Evolutionary conservation across 2,113 vertebrate genomes (phyloP).

Genomic region (Gavialis gangeticus): DNA sequence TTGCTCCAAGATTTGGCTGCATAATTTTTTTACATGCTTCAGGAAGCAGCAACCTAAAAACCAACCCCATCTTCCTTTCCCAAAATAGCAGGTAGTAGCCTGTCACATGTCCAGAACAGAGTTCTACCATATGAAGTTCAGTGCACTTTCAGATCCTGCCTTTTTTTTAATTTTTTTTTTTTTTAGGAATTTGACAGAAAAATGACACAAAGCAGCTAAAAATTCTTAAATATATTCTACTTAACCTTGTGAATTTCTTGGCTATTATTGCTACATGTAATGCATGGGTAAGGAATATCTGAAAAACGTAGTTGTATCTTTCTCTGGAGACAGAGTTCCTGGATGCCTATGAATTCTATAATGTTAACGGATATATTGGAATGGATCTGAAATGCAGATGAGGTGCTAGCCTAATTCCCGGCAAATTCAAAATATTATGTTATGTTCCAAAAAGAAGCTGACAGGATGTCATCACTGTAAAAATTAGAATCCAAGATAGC

Average conservation of each 20-base stretch:
- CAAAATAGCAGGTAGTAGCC: not conserved
- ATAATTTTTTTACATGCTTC: not conserved
- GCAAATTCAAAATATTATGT: not conserved
- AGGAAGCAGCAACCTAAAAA: not conserved
- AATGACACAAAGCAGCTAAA: not conserved
- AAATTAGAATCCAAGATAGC: no score
- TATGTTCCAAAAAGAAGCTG: no score
- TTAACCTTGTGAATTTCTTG: not conserved
- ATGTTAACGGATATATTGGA: not conserved
- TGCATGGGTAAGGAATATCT: not conserved
- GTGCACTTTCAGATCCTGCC: no score
- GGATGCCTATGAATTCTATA: no score
- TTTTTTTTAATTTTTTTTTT: not conserved
- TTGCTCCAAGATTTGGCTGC: not conserved
- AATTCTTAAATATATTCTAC: not conserved
- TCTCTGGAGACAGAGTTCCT: not conserved
- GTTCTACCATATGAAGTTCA: not conserved
- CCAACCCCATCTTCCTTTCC: not conserved
- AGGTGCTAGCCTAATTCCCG: not conserved
- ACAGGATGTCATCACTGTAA: no score
- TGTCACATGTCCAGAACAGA: not conserved
- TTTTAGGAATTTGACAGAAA: not conserved
- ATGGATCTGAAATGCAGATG: not conserved
- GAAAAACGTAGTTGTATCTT: not conserved
- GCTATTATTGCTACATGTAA: not conserved